Conservation (phyloP, 35 echinoderm and acorn worm species). For the Anneissia japonica region DNA sequence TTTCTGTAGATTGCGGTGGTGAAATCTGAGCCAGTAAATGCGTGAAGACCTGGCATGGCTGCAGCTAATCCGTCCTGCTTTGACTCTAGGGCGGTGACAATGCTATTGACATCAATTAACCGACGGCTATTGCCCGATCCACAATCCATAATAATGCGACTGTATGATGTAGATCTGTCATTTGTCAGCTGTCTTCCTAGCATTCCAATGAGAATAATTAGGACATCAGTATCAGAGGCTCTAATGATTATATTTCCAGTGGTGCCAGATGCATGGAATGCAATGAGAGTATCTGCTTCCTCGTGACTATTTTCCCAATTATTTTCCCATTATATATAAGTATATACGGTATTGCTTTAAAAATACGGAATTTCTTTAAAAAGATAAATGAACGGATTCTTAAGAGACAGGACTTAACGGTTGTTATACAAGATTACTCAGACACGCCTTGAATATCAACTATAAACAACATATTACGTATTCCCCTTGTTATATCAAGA, state of each 20-base stretch:
- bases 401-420: too few relatives aligned
- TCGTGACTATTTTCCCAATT: too few relatives aligned
- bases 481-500: too few relatives aligned
- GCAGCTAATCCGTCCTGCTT: slow-evolving; percentile 15
- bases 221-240: slow-evolving; percentile 53
- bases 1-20: slow-evolving; percentile 49
- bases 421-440: too few relatives aligned
- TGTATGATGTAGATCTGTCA: neutral
- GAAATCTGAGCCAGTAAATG: slow-evolving; percentile 37
- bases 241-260: slow-evolving; percentile 32
- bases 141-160: slow-evolving; percentile 25
- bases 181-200: slow-evolving; percentile 10
- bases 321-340: too few relatives aligned
- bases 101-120: slow-evolving; percentile 28
- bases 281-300: slow-evolving; percentile 38
- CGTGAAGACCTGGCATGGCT: slow-evolving; percentile 40
- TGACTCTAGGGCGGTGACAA: slow-evolving; percentile 29
- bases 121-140: slow-evolving; percentile 43
- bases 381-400: too few relatives aligned
- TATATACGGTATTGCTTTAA: too few relatives aligned
- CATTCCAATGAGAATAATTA: slow-evolving; percentile 34
- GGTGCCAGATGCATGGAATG: slow-evolving; percentile 32
- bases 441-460: too few relatives aligned
- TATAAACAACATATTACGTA: too few relatives aligned
- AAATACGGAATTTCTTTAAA: too few relatives aligned